Conservation (phyloP, 2,113 vertebrate species). For the Cichladusa arquata region DNA sequence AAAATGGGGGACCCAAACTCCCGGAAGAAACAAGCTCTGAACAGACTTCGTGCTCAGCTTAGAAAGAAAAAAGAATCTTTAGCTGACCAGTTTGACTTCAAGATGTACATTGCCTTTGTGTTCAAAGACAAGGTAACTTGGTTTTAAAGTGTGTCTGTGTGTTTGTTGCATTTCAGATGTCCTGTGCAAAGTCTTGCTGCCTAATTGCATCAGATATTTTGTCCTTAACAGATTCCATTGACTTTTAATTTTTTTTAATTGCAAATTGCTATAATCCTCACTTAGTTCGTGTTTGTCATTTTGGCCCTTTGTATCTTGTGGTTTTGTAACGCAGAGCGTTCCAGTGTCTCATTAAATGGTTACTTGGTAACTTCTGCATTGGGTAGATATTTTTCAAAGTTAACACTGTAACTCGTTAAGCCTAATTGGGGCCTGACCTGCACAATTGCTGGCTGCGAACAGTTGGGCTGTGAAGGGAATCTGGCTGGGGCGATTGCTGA, state of each 20-base stretch:
- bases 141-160: neutral
- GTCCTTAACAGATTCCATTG: neutral
- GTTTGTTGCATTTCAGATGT: neutral
- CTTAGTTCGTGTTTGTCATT: neutral
- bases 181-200: neutral
- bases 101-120: slow-evolving; percentile 99
- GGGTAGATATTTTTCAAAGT: neutral
- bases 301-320: neutral
- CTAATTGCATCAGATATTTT: neutral
- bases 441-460: fast-evolving
- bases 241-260: neutral
- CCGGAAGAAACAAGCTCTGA: slow-evolving; percentile 99
- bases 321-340: neutral
- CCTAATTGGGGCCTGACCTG: neutral
- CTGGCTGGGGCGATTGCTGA: neutral
- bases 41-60: slow-evolving; percentile 99
- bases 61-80: slow-evolving; percentile 99
- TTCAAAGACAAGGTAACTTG: slow-evolving; percentile 97
- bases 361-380: neutral
- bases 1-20: slow-evolving; percentile 99
- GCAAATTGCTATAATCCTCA: neutral
- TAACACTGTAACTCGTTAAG: neutral
- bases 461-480: neutral
- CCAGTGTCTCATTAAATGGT: neutral
- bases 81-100: slow-evolving; percentile 99